Percentiles rank a stretch among this genome's conserved stretches.
phyloP scores from a whole-genome alignment of 2,888 invertebrate genomes.

The Leucozona laternaria region DNA sequence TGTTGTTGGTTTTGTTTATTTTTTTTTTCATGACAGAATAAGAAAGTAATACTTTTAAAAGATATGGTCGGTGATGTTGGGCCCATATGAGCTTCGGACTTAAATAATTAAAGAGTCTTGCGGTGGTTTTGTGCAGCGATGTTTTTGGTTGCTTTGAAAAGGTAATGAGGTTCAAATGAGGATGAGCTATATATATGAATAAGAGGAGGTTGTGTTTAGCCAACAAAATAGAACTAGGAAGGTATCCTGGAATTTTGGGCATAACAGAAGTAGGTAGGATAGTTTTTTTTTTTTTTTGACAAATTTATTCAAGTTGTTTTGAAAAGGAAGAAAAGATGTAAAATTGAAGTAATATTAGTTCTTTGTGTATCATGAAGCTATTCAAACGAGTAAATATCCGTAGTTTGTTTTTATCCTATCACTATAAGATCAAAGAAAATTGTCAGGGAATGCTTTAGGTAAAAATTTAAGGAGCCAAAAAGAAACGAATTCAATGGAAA shows the following conservation, averaged over 20 bases:
- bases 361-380: neutral
- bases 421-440: neutral
- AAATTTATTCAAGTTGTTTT: slow-evolving; percentile 1
- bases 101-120: slow-evolving; percentile 61
- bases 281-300: too few relatives aligned
- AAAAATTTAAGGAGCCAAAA: neutral
- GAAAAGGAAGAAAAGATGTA: neutral
- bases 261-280: neutral
- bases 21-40: slow-evolving; percentile 44
- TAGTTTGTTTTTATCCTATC: neutral
- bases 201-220: neutral
- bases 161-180: slow-evolving; percentile 2
- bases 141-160: slow-evolving; percentile 34
- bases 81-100: slow-evolving; percentile 17
- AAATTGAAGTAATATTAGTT: neutral
- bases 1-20: neutral
- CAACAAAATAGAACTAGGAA: neutral
- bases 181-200: neutral
- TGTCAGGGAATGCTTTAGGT: neutral
- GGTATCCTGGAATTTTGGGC: neutral
- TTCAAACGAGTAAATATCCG: neutral
- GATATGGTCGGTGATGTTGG: slow-evolving; percentile 42
- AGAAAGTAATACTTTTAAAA: slow-evolving; percentile 65
- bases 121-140: slow-evolving; percentile 34
- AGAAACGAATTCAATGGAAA: neutral